Percentiles rank a stretch among this genome's conserved stretches.
These are phyloP conservation scores for Triplophysa bombifrons DNA, from an alignment of 2,797 vertebrate species.

Conservation along the genomic window DNA sequence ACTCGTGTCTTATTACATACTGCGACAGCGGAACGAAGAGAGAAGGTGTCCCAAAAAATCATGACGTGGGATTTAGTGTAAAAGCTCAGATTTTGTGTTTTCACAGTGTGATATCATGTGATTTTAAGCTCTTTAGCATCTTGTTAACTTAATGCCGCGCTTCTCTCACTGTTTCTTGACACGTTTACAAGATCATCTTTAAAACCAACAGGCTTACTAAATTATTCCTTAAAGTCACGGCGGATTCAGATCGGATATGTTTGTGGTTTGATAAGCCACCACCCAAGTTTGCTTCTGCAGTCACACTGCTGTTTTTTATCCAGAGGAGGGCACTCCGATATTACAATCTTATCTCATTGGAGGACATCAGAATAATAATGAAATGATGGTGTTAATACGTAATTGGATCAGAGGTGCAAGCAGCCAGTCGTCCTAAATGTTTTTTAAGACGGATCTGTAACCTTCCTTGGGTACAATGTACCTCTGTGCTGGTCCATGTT, in stretches of 20 bases:
- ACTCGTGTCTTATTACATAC: not conserved
- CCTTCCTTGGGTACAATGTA: constrained; percentile 12
- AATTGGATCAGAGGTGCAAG: constrained; percentile 40
- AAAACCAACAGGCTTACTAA: constrained; percentile 5
- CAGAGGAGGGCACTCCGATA: constrained; percentile 56
- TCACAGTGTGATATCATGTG: constrained; percentile 13
- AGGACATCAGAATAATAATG: constrained; percentile 40
- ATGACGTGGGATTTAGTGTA: constrained; percentile 2
- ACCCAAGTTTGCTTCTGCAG: constrained; percentile 12
- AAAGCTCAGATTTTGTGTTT: constrained; percentile 21
- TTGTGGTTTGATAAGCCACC: constrained; percentile 26
- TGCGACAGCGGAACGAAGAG: not conserved
- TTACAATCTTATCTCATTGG: constrained; percentile 36
- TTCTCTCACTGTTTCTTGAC: constrained; percentile 20
- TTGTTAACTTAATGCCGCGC: constrained; percentile 24
- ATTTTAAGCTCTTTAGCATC: constrained; percentile 41
- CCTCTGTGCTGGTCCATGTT: constrained; percentile 19
- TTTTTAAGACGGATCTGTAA: constrained; percentile 36
- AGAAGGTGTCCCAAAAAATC: not conserved
- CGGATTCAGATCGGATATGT: constrained; percentile 8
- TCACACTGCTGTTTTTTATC: constrained; percentile 35
- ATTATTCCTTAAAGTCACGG: constrained; percentile 15
- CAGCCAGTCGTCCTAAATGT: constrained; percentile 35
- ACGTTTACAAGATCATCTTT: constrained; percentile 20
- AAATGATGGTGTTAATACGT: constrained; percentile 39